phyloP scores from a whole-genome alignment of 2,797 vertebrate species.

The Cynodonichthys magdalenae region DNA sequence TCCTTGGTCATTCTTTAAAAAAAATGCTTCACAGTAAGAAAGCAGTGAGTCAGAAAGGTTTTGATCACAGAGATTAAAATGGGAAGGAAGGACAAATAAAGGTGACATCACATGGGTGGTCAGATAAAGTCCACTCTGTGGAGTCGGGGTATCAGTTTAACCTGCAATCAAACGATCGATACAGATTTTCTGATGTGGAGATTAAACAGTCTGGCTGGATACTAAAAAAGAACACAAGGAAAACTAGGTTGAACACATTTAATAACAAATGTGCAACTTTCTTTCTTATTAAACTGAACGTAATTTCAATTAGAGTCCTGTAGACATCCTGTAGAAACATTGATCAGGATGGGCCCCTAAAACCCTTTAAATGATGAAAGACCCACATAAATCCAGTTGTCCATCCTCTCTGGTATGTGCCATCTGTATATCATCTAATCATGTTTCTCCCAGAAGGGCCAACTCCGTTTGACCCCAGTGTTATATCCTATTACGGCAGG shows the following conservation, averaged over 20 bases:
- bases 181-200: constrained; percentile 24
- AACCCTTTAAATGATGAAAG: constrained; percentile 5
- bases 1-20: constrained; percentile 33
- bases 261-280: constrained; percentile 4
- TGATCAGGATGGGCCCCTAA: constrained; percentile 3
- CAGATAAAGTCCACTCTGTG: constrained; percentile 33
- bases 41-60: constrained; percentile 15
- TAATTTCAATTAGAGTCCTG: constrained; percentile 4
- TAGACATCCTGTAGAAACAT: background rate
- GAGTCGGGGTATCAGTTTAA: constrained; percentile 28
- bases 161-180: constrained; percentile 35
- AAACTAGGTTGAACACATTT: background rate
- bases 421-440: constrained; percentile 70
- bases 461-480: constrained; percentile 55
- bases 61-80: constrained; percentile 9
- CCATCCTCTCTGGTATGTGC: constrained; percentile 15
- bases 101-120: constrained; percentile 25
- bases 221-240: background rate
- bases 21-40: constrained; percentile 9
- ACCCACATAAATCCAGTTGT: constrained; percentile 12
- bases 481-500: constrained; percentile 52
- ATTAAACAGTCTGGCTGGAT: constrained; percentile 5
- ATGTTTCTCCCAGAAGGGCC: constrained; percentile 39
- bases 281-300: constrained; percentile 2
- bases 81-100: constrained; percentile 15